Conservation (phyloP, 2,888 invertebrate genomes). For the Lysandra bellargus region DNA sequence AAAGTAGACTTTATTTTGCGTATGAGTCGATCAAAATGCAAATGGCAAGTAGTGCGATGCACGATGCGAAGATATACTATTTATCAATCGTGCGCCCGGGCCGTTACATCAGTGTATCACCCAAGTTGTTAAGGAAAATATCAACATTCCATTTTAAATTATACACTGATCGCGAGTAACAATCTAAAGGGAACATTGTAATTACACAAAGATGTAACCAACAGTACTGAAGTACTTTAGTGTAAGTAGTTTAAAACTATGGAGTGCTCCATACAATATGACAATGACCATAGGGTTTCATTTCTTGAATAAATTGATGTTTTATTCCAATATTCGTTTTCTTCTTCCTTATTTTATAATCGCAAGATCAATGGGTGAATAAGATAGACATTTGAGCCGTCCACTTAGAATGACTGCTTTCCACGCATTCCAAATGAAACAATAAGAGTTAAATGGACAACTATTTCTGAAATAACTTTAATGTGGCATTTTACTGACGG, state of each 20-base stretch:
- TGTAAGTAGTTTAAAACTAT: constrained; percentile 41
- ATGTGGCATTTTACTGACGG: too few species aligned
- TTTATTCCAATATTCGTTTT: constrained; percentile 38
- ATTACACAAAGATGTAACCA: constrained; percentile 28
- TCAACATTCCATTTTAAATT: constrained; percentile 26
- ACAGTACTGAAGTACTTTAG: constrained; percentile 37
- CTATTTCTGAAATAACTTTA: too few species aligned
- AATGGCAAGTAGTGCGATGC: background rate
- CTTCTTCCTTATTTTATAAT: background rate
- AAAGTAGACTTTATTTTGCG: background rate
- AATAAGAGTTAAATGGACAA: too few species aligned
- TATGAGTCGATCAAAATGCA: too few species aligned
- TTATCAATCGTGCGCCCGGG: background rate
- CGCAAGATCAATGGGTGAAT: too few species aligned
- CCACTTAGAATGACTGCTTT: too few species aligned
- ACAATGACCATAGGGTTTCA: constrained; percentile 39
- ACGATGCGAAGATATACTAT: background rate
- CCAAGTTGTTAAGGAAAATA: constrained; percentile 3
- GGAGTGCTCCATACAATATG: constrained; percentile 40
- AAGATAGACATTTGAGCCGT: too few species aligned
- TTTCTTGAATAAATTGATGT: constrained; percentile 44
- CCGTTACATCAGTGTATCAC: constrained; percentile 1
- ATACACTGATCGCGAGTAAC: constrained; percentile 15
- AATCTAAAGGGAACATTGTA: constrained; percentile 33
- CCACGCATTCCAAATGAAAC: too few species aligned